Percentiles rank a stretch among this genome's conserved stretches.
phyloP scores from a whole-genome alignment of 2,113 vertebrate species.

The Sorex fumeus region DNA sequence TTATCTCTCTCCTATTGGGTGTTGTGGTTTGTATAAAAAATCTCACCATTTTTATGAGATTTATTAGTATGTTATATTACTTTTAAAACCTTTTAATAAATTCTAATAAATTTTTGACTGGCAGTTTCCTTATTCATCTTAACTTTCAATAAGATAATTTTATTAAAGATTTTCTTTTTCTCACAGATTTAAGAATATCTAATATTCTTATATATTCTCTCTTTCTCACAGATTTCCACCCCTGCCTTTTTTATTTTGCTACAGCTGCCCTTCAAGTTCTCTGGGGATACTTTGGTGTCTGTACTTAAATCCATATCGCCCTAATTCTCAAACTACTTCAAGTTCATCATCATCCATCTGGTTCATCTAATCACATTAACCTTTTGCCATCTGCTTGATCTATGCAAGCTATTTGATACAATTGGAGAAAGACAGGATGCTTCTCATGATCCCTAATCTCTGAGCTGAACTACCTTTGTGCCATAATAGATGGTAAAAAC shows the following conservation, averaged over 20 bases:
- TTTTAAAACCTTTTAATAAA: constrained; percentile 28
- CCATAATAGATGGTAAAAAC: background rate
- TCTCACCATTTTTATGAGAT: background rate
- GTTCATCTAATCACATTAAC: constrained; percentile 52
- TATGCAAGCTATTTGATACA: background rate
- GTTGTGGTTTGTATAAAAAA: too few species aligned
- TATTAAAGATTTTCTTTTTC: too few species aligned
- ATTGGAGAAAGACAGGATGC: background rate
- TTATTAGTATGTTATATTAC: constrained; percentile 30
- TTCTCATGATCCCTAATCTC: background rate
- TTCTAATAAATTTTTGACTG: constrained; percentile 3
- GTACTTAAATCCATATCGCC: constrained; percentile 22
- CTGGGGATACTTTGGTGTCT: constrained; percentile 13
- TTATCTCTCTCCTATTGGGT: too few species aligned
- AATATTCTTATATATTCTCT: too few species aligned
- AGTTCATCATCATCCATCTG: constrained; percentile 50
- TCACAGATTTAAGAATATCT: too few species aligned
- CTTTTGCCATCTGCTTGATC: constrained; percentile 57
- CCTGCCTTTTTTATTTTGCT: constrained; percentile 15
- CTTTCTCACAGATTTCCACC: background rate
- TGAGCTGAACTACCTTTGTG: background rate
- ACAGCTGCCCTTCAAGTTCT: background rate
- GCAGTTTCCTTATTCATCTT: background rate
- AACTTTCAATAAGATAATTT: constrained; percentile 35
- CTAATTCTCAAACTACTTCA: constrained; percentile 51